Evolutionary conservation across 2,113 vertebrate species (phyloP).

Genomic region (Anhinga anhinga): DNA sequence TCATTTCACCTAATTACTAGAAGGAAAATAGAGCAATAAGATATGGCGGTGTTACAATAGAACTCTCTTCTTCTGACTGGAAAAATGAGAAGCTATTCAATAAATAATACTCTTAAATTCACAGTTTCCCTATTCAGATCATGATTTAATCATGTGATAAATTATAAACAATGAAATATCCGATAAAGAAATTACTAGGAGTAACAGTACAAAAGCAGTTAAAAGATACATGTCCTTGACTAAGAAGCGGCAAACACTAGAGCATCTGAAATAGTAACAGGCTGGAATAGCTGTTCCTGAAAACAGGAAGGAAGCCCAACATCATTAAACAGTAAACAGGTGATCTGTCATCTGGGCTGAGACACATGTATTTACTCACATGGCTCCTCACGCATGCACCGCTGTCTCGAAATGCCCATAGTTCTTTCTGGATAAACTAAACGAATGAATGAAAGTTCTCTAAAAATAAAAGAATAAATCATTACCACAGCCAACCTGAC

Average conservation of each 20-base stretch:
- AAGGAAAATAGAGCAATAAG: not conserved
- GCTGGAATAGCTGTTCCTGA: not conserved
- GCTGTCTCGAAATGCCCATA: not conserved
- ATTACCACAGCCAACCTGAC: not conserved
- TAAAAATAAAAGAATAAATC: not conserved
- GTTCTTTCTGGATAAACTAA: not conserved
- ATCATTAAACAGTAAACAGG: not conserved
- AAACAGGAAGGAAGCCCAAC: not conserved
- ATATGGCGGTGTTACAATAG: not conserved
- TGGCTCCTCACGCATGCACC: not conserved
- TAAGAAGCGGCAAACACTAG: not conserved
- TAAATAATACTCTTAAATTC: not conserved
- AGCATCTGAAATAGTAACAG: not conserved
- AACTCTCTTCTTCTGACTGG: not conserved
- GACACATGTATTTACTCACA: not conserved
- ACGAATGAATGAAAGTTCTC: not conserved
- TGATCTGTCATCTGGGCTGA: not conserved
- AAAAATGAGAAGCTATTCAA: not conserved
- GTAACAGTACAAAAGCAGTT: not conserved
- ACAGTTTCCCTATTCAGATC: not conserved
- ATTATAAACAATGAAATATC: not conserved
- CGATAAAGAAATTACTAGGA: not conserved
- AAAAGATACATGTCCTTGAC: not conserved
- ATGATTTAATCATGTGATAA: not conserved
- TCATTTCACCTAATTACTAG: not conserved